Evolutionary conservation across 1,140 invertebrate genomes (phyloP).

Genomic region (Dryas iulia): DNA sequence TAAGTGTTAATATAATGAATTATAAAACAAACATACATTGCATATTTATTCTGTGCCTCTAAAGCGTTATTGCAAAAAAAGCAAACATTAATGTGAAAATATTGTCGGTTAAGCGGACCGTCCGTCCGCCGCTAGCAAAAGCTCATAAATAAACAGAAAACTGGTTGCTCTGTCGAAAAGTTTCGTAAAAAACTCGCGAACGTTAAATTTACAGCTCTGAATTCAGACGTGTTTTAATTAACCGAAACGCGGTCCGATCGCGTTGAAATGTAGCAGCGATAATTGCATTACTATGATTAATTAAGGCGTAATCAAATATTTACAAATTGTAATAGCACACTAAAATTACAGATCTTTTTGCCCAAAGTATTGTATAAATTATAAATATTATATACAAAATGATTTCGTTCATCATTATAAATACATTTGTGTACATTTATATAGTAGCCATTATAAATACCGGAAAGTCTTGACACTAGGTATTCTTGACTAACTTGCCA

Average conservation of each 20-base stretch:
- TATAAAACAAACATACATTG: not conserved
- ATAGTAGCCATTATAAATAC: no score
- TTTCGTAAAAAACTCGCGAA: constrained; percentile 66
- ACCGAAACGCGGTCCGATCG: constrained; percentile 47
- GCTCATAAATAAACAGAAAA: constrained; percentile 77
- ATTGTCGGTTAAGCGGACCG: constrained; percentile 62
- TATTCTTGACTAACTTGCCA: no score
- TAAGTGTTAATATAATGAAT: not conserved
- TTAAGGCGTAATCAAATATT: not conserved
- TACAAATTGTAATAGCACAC: not conserved
- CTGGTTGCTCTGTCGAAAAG: constrained; percentile 75
- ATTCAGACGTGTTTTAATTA: constrained; percentile 75
- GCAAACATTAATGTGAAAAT: constrained; percentile 68
- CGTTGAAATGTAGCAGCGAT: constrained; percentile 35
- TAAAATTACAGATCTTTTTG: no score
- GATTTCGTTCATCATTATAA: no score
- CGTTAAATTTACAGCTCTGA: constrained; percentile 69
- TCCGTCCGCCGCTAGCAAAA: constrained; percentile 58
- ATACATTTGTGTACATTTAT: no score
- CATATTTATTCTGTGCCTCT: constrained; percentile 39
- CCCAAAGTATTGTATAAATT: no score
- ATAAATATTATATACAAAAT: no score
- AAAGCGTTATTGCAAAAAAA: constrained; percentile 58
- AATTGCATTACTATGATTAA: constrained; percentile 39
- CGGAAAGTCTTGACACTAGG: no score